phyloP scores from a whole-genome alignment of 2,113 vertebrate genomes.

The Cnemophilus loriae region DNA sequence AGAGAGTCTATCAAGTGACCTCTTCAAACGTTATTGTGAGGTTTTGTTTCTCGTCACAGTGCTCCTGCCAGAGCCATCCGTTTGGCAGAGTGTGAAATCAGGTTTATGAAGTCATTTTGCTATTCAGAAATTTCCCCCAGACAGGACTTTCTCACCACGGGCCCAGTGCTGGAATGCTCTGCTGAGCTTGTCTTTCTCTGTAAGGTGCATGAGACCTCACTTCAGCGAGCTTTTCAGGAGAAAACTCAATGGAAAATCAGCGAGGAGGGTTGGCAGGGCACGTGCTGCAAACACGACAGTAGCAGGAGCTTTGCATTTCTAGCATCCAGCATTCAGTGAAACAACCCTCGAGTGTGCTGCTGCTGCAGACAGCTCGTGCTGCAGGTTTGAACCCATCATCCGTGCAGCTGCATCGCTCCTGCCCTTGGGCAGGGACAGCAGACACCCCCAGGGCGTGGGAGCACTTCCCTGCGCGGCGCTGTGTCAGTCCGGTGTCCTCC shows the following conservation, averaged over 20 bases:
- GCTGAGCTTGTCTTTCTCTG: not conserved
- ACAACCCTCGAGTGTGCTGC: not conserved
- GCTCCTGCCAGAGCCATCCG: not conserved
- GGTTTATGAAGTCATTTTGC: not conserved
- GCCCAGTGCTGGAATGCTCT: not conserved
- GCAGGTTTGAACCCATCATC: not conserved
- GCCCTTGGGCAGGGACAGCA: not conserved
- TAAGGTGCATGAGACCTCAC: not conserved
- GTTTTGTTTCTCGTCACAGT: not conserved
- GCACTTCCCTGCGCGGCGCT: not conserved
- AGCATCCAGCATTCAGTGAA: not conserved
- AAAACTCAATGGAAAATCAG: not conserved
- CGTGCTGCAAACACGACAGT: fast-evolving
- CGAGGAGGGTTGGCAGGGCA: not conserved
- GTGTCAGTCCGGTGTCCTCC: not conserved
- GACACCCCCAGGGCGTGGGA: not conserved
- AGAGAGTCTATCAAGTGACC: not conserved
- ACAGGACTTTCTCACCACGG: not conserved
- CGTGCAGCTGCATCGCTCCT: not conserved
- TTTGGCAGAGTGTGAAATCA: not conserved
- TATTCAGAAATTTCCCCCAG: not conserved
- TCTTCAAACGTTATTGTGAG: not conserved
- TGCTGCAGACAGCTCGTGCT: not conserved
- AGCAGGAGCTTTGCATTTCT: not conserved
- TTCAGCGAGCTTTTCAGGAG: not conserved